Base-by-base conservation (phyloP, 2,888 invertebrate species). In the Atherix ibis region DNA sequence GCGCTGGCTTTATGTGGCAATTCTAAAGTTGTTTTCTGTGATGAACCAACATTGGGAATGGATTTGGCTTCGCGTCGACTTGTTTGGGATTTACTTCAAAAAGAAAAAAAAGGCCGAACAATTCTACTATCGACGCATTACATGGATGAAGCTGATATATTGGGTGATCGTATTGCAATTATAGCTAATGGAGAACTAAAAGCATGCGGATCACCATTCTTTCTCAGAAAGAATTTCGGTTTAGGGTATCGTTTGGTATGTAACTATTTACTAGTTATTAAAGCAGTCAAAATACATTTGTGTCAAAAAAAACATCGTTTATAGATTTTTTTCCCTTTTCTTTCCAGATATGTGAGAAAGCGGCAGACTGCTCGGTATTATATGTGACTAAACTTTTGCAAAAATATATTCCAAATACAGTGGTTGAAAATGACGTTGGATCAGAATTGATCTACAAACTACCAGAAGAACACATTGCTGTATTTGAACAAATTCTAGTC, bases 71-170 rank as follows among this genome's bases (percentile, higher is more conserved):
- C 85, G 0, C 63, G 87, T 32, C 65, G 87, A 32, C 77, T 76
- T n/a, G 66, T 87, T 1, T 89, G 89, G 88, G 79, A 85, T 45
- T 60, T 89, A 14, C 56, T 89, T 40, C 75, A 79, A 54, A 63
- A 64, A 43, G 73, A 81, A 47, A 78, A 82, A 48, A 62, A 63
- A 44, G 80, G 76, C 17, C 69, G 85, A 8, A 80, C 85, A 0
- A 70, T 89, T 51, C 66, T 89, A 28, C 61, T 89, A 39, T 81
- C 85, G 1, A 84, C 84, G 0, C 83, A 88, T 56, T 85, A 83
- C 53, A 88, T 88, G 87, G 88, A 88, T 49, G 88, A 89, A 59
- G 88, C 88, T 2, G 88, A 89, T 57, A 66, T 81, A 27, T 65
- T 88, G 2, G 88, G 87, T 1, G 88, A 88, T 58, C 67, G 85